Evolutionary conservation across 2,888 invertebrate genomes (phyloP).

Genomic region (Monopis laevigella): DNA sequence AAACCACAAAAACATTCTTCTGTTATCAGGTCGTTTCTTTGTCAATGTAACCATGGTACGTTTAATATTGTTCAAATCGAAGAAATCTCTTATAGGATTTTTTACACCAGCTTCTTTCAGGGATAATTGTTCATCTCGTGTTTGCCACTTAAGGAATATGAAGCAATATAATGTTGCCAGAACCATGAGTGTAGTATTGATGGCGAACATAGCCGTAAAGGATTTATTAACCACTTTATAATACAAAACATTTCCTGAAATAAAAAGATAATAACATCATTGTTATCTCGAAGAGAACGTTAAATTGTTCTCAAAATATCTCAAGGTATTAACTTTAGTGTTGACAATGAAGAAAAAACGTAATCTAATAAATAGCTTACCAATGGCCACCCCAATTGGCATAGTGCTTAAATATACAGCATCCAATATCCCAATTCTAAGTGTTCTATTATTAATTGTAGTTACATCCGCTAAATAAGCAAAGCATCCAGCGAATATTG

Average conservation of each 20-base stretch:
- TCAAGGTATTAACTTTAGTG: too few relatives aligned
- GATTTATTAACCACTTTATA: slow-evolving; percentile 69
- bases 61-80: slow-evolving; percentile 73
- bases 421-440: slow-evolving; percentile 84
- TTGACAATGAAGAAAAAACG: too few relatives aligned
- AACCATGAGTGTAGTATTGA: slow-evolving; percentile 71
- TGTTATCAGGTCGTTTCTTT: slow-evolving; percentile 65
- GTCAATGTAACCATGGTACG: slow-evolving; percentile 71
- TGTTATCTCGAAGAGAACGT: too few relatives aligned
- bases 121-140: slow-evolving; percentile 70
- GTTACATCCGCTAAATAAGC: slow-evolving; percentile 85
- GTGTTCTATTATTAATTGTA: slow-evolving; percentile 73
- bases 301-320: too few relatives aligned
- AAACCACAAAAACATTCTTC: slow-evolving; percentile 72
- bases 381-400: slow-evolving; percentile 82
- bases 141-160: slow-evolving; percentile 75
- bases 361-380: slow-evolving; percentile 45
- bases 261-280: background rate
- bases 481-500: slow-evolving; percentile 82
- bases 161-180: slow-evolving; percentile 72
- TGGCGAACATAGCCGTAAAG: slow-evolving; percentile 76
- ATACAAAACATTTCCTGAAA: slow-evolving; percentile 72
- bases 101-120: slow-evolving; percentile 64
- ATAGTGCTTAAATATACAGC: slow-evolving; percentile 83
- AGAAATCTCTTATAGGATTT: slow-evolving; percentile 74